Base-by-base conservation (phyloP, 2,113 vertebrate species). In the Pyxicephalus adspersus region DNA sequence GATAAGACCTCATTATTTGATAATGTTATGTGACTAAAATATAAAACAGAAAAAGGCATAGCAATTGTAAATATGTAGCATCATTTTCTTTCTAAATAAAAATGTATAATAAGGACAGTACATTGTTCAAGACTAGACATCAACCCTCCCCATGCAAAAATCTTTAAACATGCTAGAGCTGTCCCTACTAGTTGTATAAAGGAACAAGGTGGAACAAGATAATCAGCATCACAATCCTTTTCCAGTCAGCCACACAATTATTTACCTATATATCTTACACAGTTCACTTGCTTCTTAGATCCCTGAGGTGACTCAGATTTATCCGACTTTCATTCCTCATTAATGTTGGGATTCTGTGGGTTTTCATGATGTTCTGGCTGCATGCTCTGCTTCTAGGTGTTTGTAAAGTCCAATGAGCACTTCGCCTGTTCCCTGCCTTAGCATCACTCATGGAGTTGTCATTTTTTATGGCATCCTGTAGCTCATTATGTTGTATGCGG, bases 391-490 rank as follows among this genome's bases (percentile, higher is more conserved):
- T 71, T 58, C 66, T 60, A 80, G 55, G 65, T 80, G 66, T 71
- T 80, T 79, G 77, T 70, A 79, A 79, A 79, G 77, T 79, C 77
- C 77, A 79, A 68, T 70, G 77, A 68, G 65, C 54, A 60, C 65
- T 79, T 71, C 52, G 68, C 66, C 23, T 63, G 77, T 80, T 71
- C 22, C 31, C n/a, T 31, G 66, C 65, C 54, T 50, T 51, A 29
- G 19, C 31, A 80, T 80, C 66, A 61, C 19, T 80, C 77, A 80
- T 29, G 45, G 34, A 50, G 17, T 16, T 80, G 77, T 71, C 77
- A 80, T 66, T 15, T 61, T 80, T 80, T 80, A 80, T 71, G 57
- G 55, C 29, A 28, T 80, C 57, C 65, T 61, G 8, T 51, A 71
- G 77, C 25, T 70, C 55, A 80, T 80, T 80, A 71, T 58, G 38